These are phyloP conservation scores for Clepsis dumicolana DNA, from an alignment of 2,888 invertebrate species.

Conservation along the genomic window DNA sequence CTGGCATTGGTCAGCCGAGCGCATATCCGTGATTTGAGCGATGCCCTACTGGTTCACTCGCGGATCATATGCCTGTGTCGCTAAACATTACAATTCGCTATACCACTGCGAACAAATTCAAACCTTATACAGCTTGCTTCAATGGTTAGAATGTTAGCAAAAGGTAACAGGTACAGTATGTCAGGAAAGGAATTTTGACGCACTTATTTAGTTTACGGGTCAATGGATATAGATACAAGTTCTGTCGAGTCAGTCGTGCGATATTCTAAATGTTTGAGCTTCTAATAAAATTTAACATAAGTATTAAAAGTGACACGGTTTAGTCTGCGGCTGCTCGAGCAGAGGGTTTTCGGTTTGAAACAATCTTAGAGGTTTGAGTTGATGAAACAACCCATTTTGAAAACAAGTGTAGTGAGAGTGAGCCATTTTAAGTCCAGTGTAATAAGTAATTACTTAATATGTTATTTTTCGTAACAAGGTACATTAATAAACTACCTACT, in stretches of 20 bases:
- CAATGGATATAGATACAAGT: conserved; percentile 13
- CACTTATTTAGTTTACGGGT: conserved; percentile 23
- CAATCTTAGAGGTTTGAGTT: too few relatives aligned
- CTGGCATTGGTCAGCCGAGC: conserved; percentile 82
- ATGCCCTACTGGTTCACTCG: conserved; percentile 75
- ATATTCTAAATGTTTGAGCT: neutral
- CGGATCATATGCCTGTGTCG: conserved; percentile 61
- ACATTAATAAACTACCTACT: conserved; percentile 2
- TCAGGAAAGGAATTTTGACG: conserved; percentile 11
- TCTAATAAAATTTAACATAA: neutral
- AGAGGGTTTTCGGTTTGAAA: neutral
- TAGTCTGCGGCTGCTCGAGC: neutral
- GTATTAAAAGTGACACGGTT: too few relatives aligned
- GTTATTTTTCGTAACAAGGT: neutral
- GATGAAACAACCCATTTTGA: neutral
- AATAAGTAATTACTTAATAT: too few relatives aligned
- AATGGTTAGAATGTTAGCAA: neutral
- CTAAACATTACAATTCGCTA: conserved; percentile 12
- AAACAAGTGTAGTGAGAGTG: too few relatives aligned
- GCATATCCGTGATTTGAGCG: conserved; percentile 75
- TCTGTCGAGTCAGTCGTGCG: conserved; percentile 1
- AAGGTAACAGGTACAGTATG: neutral
- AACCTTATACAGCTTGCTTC: conserved; percentile 7
- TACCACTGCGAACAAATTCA: neutral
- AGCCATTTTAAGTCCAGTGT: too few relatives aligned